Percentiles rank a stretch among this genome's conserved stretches.
Conservation (phyloP, 2,797 vertebrate genomes). For the Macropodus opercularis region DNA sequence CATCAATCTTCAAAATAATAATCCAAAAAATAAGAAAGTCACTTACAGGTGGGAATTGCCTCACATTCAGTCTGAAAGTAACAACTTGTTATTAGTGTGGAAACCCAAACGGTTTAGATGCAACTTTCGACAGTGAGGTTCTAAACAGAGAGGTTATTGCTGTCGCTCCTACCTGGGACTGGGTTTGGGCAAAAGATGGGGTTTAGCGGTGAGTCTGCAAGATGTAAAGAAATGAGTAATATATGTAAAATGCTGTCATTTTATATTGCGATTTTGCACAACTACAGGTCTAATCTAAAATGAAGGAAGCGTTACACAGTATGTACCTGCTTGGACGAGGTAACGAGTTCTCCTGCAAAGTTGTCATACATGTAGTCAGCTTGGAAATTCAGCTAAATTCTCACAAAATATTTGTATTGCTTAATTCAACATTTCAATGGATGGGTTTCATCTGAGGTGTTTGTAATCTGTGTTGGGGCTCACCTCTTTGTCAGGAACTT, state of each 20-base stretch:
- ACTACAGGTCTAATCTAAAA: not conserved
- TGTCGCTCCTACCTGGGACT: conserved; percentile 71
- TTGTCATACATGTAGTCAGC: conserved; percentile 12
- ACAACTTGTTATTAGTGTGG: not conserved
- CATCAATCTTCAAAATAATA: no score
- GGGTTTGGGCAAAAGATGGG: conserved; percentile 58
- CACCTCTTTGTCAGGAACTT: conserved; percentile 84
- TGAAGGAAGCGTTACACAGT: not conserved
- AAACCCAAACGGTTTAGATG: not conserved
- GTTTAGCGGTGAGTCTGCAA: conserved; percentile 39
- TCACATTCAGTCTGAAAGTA: conserved; percentile 51
- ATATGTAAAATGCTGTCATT: not conserved
- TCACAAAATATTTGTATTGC: no score
- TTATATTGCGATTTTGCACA: not conserved
- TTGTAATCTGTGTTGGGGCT: conserved; percentile 7
- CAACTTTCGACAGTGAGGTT: no score
- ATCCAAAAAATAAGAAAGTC: no score
- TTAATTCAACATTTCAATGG: no score
- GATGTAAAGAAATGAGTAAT: not conserved
- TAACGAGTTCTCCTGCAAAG: conserved; percentile 59
- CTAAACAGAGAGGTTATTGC: no score
- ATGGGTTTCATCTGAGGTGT: not conserved
- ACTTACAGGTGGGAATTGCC: conserved; percentile 66
- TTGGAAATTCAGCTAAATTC: conserved; percentile 22
- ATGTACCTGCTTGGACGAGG: conserved; percentile 68